Base-by-base conservation (phyloP, 2,888 invertebrate genomes). In the Apotomis betuletana region DNA sequence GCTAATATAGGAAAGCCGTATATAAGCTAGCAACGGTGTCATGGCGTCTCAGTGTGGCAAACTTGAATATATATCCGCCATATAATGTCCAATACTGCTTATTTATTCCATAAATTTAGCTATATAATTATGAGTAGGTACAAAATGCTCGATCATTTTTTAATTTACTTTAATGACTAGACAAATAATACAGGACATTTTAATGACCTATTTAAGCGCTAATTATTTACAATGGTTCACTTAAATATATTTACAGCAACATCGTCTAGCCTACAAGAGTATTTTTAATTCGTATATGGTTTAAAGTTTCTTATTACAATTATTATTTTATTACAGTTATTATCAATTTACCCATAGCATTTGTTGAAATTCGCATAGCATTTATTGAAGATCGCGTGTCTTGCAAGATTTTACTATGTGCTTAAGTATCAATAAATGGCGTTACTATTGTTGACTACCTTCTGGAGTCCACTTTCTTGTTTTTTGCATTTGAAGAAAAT, bases 221-320 rank as follows among this genome's bases (percentile, higher is more conserved):
- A 36, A 49, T 57, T 71, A 71, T 71, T 67, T 72, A 72, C 71
- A 72, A 36, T 58, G 52, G 36, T 71, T 36, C 36, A 46, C 49
- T 67, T 61, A 15, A 44, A 61, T 57, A 71, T 72, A 72, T 72
- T 58, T 72, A 72, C 71, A 71, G 12, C 13, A 52, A 72, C 46
- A 67, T 63, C 67, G 36, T 51, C 67, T 72, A 72, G 67, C 67
- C 71, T 71, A 72, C 62, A 58, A 44, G 67, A 72, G 71, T 67
- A 67, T 62, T 67, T 51, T 58, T 44, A 55, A 57, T 67, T 67
- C 57, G 60, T 67, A 67, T 61, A 61, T 71, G 58, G 9, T 5
- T 67, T 58, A 65, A 41, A 41, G 41, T 41, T 41, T 41, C 27
- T 41, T 5, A 41, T 6, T 41, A 41, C 5, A 6, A 41, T 6